phyloP scores from a whole-genome alignment of 2,113 vertebrate species.

The Pluvialis apricaria region DNA sequence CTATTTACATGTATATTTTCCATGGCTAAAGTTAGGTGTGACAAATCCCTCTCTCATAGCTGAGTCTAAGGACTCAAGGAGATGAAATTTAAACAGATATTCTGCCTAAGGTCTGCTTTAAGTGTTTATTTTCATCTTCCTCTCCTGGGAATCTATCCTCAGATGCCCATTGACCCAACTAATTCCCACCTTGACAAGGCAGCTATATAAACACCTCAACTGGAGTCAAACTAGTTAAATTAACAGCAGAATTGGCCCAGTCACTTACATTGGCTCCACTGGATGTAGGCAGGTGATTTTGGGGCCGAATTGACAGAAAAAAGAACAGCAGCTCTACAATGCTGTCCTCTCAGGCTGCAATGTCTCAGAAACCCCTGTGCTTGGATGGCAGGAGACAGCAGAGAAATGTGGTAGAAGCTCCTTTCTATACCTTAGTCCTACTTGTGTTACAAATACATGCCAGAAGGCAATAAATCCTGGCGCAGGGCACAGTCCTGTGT shows the following conservation, averaged over 20 bases:
- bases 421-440: neutral
- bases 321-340: neutral
- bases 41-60: neutral
- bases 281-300: neutral
- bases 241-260: neutral
- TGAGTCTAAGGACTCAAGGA: neutral
- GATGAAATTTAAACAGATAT: neutral
- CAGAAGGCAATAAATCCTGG: neutral
- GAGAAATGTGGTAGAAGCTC: neutral
- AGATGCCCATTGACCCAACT: neutral
- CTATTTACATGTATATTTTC: neutral
- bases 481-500: neutral
- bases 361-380: neutral
- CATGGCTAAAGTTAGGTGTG: neutral
- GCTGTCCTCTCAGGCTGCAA: neutral
- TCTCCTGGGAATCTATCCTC: neutral
- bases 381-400: neutral
- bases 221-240: neutral
- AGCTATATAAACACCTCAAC: neutral
- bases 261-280: neutral
- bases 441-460: neutral
- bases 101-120: neutral
- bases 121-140: neutral
- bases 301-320: neutral
- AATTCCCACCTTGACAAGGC: neutral